Evolutionary conservation across 1,140 invertebrate species (phyloP), one percentile per base, ranked within the genome.

Genomic region (Drosophila pseudoananassae): DNA sequence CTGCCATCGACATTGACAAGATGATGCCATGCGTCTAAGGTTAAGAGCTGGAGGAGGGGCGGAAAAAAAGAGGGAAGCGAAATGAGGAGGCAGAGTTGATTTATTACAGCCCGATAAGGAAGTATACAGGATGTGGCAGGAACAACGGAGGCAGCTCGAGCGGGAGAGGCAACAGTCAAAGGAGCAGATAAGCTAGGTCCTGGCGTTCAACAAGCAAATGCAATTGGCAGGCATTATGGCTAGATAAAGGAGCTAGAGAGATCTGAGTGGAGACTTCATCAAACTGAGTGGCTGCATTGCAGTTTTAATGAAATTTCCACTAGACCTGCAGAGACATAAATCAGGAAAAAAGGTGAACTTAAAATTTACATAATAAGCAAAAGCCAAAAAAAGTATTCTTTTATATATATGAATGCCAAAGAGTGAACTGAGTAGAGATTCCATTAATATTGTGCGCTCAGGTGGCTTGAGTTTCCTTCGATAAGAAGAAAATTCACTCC

Each of bases 151-250:
- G 40, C 8, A 60, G 77, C 80, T 15, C 14, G 40, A 43, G 40
- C 40, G 15, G n/a, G 10, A 36, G 33, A 3, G 33, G 33, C 33
- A 36, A 36, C 40, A 43, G n/a, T 43, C 40, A 43, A 43, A 43
- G 40, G 40, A 43, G 40, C 40, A 43, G 40, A 43, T 17, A 43
- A 43, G 40, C 40, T 14, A 14, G 40, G 40, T 17, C 40, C 40
- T 14, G 40, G 40, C 15, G 40, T 43, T 17, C 15, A 43, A 43
- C 40, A 64, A 73, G 78, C 69, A 83, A 82, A 82, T 82, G 79
- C 79, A 82, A 82, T 82, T 82, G 79, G 70, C 79, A 75, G 79
- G 75, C 72, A 82, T 83, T 84, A 81, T 73, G 61, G 61, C 36
- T 57, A 68, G 74, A 68, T 71, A 70, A 70, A 69, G 53, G 66